Evolutionary conservation across 1,140 invertebrate genomes (phyloP).

Genomic region (Drosophila hydei): DNA sequence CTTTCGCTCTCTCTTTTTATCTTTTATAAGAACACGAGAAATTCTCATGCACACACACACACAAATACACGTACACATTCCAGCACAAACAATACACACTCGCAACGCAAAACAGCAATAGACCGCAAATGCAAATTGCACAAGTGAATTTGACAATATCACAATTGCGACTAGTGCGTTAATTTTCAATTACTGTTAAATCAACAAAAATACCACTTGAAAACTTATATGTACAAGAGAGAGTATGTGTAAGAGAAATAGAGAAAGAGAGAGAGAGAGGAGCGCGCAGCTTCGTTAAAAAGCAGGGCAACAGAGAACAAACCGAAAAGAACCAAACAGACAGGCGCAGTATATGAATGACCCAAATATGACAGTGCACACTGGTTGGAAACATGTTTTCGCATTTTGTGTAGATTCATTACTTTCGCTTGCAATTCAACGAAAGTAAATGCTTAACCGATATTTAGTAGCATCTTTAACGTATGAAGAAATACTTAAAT

Average conservation of each 20-base stretch:
- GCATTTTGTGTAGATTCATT: not conserved
- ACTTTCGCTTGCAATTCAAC: not conserved
- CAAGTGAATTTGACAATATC: constrained; percentile 58
- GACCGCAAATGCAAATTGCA: constrained; percentile 38
- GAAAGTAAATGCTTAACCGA: not conserved
- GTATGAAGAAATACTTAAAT: not conserved
- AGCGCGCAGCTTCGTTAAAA: constrained; percentile 20
- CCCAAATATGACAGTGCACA: constrained; percentile 52
- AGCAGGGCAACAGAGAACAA: constrained; percentile 43
- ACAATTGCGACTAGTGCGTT: constrained; percentile 55
- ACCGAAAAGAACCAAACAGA: constrained; percentile 44
- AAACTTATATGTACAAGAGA: constrained; percentile 25
- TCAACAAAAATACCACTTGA: constrained; percentile 43
- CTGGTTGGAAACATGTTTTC: constrained; percentile 33
- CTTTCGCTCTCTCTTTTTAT: constrained; percentile 10
- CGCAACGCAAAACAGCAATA: constrained; percentile 15
- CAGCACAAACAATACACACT: constrained; percentile 52
- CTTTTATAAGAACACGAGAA: constrained; percentile 40
- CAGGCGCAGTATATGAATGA: constrained; percentile 51
- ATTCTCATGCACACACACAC: constrained; percentile 39
- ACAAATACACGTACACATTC: constrained; percentile 30
- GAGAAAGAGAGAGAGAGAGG: constrained; percentile 7
- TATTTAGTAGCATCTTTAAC: not conserved
- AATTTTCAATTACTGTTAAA: constrained; percentile 54
- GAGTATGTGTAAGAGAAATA: constrained; percentile 1